These are phyloP conservation scores for Syrphus vitripennis DNA, from an alignment of 2,888 invertebrate species.

Conservation along the genomic window DNA sequence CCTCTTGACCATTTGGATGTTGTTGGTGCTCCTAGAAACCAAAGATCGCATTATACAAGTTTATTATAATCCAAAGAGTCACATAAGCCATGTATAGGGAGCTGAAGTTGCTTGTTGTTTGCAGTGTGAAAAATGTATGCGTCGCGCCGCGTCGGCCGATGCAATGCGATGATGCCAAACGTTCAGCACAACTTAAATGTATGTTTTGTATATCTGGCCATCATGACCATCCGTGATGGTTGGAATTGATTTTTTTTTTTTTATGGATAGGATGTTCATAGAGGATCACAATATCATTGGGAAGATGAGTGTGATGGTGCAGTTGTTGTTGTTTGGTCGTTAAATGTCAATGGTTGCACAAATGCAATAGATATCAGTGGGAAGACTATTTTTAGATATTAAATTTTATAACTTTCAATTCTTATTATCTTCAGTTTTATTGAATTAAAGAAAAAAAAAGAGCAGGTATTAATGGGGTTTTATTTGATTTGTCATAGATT, in stretches of 20 bases:
- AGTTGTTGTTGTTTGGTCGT: slow-evolving; percentile 58
- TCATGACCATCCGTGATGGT: not conserved
- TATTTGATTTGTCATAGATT: not conserved
- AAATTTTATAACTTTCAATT: slow-evolving; percentile 66
- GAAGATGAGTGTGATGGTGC: not conserved
- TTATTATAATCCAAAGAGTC: slow-evolving; percentile 3
- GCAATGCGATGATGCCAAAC: not conserved
- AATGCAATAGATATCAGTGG: slow-evolving; percentile 62
- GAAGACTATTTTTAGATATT: slow-evolving; percentile 66
- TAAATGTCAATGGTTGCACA: slow-evolving; percentile 59
- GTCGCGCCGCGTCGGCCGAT: no score
- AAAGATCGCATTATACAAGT: slow-evolving; percentile 50
- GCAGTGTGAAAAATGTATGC: slow-evolving; percentile 68
- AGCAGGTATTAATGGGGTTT: not conserved
- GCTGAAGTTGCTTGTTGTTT: slow-evolving; percentile 14
- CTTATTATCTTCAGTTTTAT: slow-evolving; percentile 9
- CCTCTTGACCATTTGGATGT: slow-evolving; percentile 45
- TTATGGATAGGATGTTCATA: slow-evolving; percentile 24
- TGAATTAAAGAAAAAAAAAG: no score
- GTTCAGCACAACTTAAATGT: no score
- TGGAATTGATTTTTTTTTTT: not conserved
- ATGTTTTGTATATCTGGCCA: no score
- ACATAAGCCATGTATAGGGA: not conserved
- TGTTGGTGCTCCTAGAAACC: not conserved
- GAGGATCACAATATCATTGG: slow-evolving; percentile 41